Evolutionary conservation across 2,113 vertebrate genomes (phyloP).

Genomic region (Syngnathus scovelli): DNA sequence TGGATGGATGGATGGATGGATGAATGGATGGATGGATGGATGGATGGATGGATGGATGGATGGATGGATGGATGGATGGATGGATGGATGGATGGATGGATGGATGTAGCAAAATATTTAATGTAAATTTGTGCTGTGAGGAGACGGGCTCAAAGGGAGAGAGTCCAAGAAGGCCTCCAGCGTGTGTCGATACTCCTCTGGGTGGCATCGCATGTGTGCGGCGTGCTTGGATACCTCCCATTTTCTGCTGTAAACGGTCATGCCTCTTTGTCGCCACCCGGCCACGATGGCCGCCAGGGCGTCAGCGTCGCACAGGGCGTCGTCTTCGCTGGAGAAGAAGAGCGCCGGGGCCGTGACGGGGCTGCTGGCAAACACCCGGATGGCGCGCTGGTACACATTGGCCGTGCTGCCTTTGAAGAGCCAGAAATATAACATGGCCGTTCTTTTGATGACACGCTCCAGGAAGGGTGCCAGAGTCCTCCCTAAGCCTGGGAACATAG

Average conservation of each 20-base stretch:
- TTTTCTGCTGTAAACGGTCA: conserved; percentile 39
- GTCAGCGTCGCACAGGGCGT: conserved; percentile 41
- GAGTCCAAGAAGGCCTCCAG: conserved; percentile 46
- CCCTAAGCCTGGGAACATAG: conserved; percentile 50
- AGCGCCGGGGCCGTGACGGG: conserved; percentile 36
- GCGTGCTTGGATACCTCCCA: conserved; percentile 56
- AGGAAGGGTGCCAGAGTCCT: conserved; percentile 55
- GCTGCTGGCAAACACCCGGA: conserved; percentile 36
- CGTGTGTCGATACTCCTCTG: conserved; percentile 33
- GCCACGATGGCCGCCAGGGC: conserved; percentile 24
- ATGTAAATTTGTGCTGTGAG: background rate
- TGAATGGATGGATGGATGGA: too few relatives aligned
- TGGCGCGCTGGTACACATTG: conserved; percentile 29
- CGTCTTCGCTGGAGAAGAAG: conserved; percentile 61
- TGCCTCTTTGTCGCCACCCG: conserved; percentile 39
- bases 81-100: too few relatives aligned
- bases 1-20: too few relatives aligned
- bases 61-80: background rate
- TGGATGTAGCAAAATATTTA: background rate
- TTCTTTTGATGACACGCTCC: conserved; percentile 33
- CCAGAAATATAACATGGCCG: conserved; percentile 50
- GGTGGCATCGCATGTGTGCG: conserved; percentile 53
- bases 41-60: background rate
- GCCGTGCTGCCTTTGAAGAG: conserved; percentile 45
- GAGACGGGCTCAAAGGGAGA: conserved; percentile 7